Base-by-base conservation (phyloP, 2,113 vertebrate species). In the Leuciscus idus region DNA sequence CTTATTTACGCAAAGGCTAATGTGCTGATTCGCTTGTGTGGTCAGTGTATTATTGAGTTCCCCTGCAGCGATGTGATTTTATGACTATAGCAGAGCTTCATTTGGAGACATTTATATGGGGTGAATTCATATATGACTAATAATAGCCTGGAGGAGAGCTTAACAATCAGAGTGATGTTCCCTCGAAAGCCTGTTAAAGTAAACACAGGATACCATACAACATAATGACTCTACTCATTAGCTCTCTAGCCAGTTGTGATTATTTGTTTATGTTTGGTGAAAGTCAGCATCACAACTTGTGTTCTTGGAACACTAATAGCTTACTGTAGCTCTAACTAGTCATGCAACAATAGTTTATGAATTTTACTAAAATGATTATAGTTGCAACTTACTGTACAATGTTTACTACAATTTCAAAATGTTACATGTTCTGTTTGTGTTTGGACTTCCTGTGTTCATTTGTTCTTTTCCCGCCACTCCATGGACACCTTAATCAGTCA, bases 11-110 rank as follows among this genome's bases (percentile, higher is more conserved):
- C n/a, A 4, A 48, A 74, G 72, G 23, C 23, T 74, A 48, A 74
- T 74, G 61, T 52, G 81, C 77, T 90, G 88, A 89, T 91, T 90
- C 89, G 78, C 85, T 81, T 23, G 79, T 89, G 88, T 87, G 74
- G 50, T 86, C 84, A 68, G 89, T 55, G 1, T 84, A 78, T 46
- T 21, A 36, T 23, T 46, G 48, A 75, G 55, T 75, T 79, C 74
- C 62, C 84, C 81, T 23, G 30, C 52, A 83, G 64, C 39, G 15
- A 50, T 33, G 46, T 1, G 30, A 68, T 39, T 66, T 83, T 68
- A 57, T 55, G 78, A 75, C 66, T 33, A 68, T 75, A 83, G 82
- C 78, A 52, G 81, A 10, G 13, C 75, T 46, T 78, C 26, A n/a
- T 36, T 62, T 57, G 55, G 78, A 80, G 62, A 77, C n/a, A 13